These are phyloP conservation scores for Limnothrissa miodon DNA, from an alignment of 2,113 vertebrate species.

Conservation along the genomic window DNA sequence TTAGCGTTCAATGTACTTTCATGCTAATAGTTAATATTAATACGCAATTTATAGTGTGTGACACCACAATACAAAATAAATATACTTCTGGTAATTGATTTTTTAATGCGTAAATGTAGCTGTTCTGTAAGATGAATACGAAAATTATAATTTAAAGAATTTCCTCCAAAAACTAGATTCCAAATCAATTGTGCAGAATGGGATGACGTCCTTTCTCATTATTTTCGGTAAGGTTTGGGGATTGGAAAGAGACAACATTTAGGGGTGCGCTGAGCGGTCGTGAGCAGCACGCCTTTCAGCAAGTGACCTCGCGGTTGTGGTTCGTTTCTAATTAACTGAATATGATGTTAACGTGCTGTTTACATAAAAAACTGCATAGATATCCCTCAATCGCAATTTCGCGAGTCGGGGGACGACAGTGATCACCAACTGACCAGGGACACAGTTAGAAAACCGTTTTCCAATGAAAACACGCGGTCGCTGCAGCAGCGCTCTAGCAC, in stretches of 20 bases:
- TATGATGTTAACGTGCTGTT: background rate
- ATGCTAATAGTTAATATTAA: too few species aligned
- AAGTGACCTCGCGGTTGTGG: background rate
- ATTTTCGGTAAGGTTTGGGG: background rate
- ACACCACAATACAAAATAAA: too few species aligned
- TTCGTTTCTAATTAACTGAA: background rate
- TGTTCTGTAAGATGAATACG: background rate
- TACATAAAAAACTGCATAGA: background rate
- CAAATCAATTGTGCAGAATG: background rate
- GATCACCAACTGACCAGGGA: conserved; percentile 63
- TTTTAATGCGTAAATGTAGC: background rate
- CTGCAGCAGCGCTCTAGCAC: conserved; percentile 53
- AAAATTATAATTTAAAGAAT: background rate
- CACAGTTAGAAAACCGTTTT: conserved; percentile 55
- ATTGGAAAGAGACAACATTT: too few species aligned
- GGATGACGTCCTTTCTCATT: background rate
- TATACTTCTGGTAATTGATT: background rate
- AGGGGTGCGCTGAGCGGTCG: background rate
- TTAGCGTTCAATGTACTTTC: too few species aligned
- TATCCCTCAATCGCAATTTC: background rate
- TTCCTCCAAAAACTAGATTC: background rate
- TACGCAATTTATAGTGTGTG: too few species aligned
- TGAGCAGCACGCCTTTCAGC: background rate
- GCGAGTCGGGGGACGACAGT: conserved; percentile 46
- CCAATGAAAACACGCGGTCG: conserved; percentile 53